Base-by-base conservation (phyloP, 2,797 vertebrate species). In the Garrulus glandarius region DNA sequence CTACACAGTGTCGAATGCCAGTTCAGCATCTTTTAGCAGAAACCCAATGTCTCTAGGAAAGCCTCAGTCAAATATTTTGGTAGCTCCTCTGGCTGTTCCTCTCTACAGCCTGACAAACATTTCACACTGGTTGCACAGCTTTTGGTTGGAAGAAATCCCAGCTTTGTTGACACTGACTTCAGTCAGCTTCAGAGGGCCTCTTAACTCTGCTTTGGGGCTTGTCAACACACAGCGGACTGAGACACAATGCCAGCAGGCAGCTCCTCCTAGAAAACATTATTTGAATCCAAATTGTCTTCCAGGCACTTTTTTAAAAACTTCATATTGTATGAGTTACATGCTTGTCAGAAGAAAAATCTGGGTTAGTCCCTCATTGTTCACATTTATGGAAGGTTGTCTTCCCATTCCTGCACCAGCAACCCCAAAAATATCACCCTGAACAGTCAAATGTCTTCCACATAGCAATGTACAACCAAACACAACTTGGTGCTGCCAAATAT, bases 71-170 rank as follows among this genome's bases (percentile, higher is more conserved):
- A 93, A 93, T 95, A 81, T 95, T 96, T 96, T 91, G 82, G 91
- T 94, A 94, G 91, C 89, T 91, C 26, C 61, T 75, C 53, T 86
- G 63, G 72, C 72, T 84, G 63, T 21, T 95, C 77, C 61, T 91
- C 67, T 63, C 70, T 69, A 20, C 69, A 94, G 72, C 79, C 55
- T 96, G 87, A 96, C 79, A 81, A 92, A 90, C 26, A 92, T 78
- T 96, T 94, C 94, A 96, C 77, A 65, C 76, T 92, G 82, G 61
- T 92, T 83, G 87, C 85, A 88, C 13, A 49, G 84, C 85, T 96
- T 90, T 91, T 69, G 67, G 83, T 84, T 95, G 95, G 95, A 97
- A 95, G 91, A 56, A 90, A 95, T 96, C 92, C 95, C 95, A 94
- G 92, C 70, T 96, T 93, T 95, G 91, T 92, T 95, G 92, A 96